A percentile compares a stretch with the other conserved stretches of the same genome.
These are phyloP conservation scores for Cyprinella venusta DNA, from an alignment of 2,797 vertebrate genomes.

Conservation along the genomic window DNA sequence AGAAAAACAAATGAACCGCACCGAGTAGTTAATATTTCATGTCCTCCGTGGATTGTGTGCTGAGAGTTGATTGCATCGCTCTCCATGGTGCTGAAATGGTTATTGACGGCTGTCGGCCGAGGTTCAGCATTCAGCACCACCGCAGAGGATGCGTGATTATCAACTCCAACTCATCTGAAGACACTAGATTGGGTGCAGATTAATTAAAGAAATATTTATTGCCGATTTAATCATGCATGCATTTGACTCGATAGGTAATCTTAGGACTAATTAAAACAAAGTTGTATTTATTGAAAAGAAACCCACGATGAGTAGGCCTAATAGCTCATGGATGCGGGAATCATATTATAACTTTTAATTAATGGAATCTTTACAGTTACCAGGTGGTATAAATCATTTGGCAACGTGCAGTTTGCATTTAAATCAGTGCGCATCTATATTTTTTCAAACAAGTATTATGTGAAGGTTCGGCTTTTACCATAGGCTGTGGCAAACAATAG, in stretches of 20 bases:
- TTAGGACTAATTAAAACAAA: not conserved
- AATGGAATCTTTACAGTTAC: not conserved
- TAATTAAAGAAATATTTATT: not conserved
- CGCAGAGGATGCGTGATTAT: not conserved
- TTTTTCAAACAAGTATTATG: not conserved
- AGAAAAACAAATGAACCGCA: not conserved
- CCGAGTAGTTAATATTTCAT: conserved; percentile 8
- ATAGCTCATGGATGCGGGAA: not conserved
- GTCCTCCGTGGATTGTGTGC: not conserved
- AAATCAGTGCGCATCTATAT: not conserved
- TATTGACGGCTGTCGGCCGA: conserved; percentile 16
- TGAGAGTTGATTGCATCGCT: not conserved
- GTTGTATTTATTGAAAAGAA: not conserved
- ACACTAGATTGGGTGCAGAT: not conserved
- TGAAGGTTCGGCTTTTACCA: not conserved
- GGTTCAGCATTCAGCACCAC: not conserved
- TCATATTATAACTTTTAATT: not conserved
- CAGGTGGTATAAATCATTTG: not conserved
- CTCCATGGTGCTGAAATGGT: conserved; percentile 48
- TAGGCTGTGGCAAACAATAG: not conserved
- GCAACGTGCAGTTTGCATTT: not conserved
- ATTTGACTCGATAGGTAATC: not conserved
- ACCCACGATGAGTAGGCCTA: not conserved
- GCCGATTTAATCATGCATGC: not conserved
- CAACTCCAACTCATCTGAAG: not conserved